Evolutionary conservation across 1,140 invertebrate species (phyloP), one percentile per base, ranked within the genome.

Genomic region (Brachionus angularis): DNA sequence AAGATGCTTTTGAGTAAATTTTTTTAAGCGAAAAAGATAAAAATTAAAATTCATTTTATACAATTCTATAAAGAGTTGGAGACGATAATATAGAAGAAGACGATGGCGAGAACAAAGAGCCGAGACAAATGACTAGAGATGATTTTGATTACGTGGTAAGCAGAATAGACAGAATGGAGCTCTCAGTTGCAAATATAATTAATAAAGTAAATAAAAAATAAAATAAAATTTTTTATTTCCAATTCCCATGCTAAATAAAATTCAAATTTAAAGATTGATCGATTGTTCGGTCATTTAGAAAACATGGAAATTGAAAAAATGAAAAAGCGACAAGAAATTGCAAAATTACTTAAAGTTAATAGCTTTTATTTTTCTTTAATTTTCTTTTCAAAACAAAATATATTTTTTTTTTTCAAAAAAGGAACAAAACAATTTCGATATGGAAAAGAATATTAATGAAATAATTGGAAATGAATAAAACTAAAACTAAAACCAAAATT

Each of bases 101-200:
- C n/a, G 53, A 58, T 21, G 33, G 34, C 5, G 36, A 10, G 2
- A 2, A 18, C 2, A 16, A 31, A 10, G 36, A 55, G n/a, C 27
- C 62, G 8, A n/a, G 62, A 46, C 27, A 47, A 67, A 72, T 74
- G 18, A 52, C 52, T 27, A 12, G 34, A 23, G 70, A 44, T 61
- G 70, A 44, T 44, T 49, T 74, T 21, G 53, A 39, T 23, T 72
- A 71, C 36, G 75, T 74, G 29, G 77, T 76, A 16, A 71, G 78
- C 58, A 75, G 83, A 44, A 82, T 84, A n/a, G 83, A 83, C 72
- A 74, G 79, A 47, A 78, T 83, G 77, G 82, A 83, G 73, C 74
- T 80, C 71, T 80, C 79, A 27, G 77, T 84, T 34, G 76, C 74
- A 7, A 77, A 72, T 50, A 83, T 84, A 69, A 80, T 81, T 5